Evolutionary conservation across 2,797 vertebrate genomes (phyloP).

Genomic region (Urophycis tenuis): DNA sequence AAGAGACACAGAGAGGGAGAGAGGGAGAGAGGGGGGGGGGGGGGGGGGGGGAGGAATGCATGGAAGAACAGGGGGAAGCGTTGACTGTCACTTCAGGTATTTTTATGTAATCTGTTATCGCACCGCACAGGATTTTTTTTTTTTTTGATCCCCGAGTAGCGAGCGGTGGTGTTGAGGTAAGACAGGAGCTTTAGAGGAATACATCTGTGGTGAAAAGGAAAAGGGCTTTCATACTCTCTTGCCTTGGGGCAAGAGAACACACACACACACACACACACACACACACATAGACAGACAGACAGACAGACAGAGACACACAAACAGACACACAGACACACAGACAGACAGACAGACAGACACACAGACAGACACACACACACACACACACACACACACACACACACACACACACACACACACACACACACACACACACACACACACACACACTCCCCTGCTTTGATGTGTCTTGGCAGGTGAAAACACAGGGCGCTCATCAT

Average conservation of each 20-base stretch:
- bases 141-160: slow-evolving; percentile 27
- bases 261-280: slow-evolving; percentile 13
- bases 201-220: slow-evolving; percentile 21
- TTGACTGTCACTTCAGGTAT: slow-evolving; percentile 3
- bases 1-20: slow-evolving; percentile 18
- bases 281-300: too few relatives aligned
- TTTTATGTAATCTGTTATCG: not conserved
- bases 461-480: slow-evolving; percentile 34
- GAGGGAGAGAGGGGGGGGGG: slow-evolving; percentile 27
- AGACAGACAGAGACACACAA: slow-evolving; percentile 22
- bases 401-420: slow-evolving; percentile 25
- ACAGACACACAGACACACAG: slow-evolving; percentile 24
- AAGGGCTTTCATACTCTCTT: slow-evolving; percentile 24
- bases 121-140: not conserved
- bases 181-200: slow-evolving; percentile 15
- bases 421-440: slow-evolving; percentile 35
- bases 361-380: slow-evolving; percentile 25
- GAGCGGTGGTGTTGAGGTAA: slow-evolving; percentile 26
- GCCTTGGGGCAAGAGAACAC: slow-evolving; percentile 37
- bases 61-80: slow-evolving; percentile 3
- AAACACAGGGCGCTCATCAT: slow-evolving; percentile 33
- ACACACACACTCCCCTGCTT: slow-evolving; percentile 20
- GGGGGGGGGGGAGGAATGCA: slow-evolving; percentile 25
- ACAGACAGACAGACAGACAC: too few relatives aligned
- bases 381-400: slow-evolving; percentile 25